These are phyloP conservation scores for Dolichoris vasculosae DNA, from an alignment of 1,140 invertebrate species.

Conservation along the genomic window DNA sequence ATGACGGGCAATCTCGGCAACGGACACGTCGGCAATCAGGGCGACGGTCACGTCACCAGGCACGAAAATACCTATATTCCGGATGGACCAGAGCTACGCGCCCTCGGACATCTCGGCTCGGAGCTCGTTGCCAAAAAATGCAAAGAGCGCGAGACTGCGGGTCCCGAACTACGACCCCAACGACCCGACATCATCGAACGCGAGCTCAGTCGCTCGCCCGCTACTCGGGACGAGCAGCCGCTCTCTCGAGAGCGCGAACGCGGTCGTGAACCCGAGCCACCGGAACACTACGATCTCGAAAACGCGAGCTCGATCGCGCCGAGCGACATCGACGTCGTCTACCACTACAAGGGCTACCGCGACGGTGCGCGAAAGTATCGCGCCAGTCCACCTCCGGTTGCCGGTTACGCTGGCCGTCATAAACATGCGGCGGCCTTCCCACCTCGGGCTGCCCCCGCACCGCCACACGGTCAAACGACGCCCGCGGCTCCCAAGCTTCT, in stretches of 20 bases:
- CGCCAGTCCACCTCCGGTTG: conserved; percentile 83
- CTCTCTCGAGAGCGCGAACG: conserved; percentile 81
- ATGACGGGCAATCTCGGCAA: conserved; percentile 65
- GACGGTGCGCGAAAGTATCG: conserved; percentile 91
- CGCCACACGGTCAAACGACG: conserved; percentile 77
- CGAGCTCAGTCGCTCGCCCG: conserved; percentile 87
- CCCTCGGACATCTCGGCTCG: conserved; percentile 83
- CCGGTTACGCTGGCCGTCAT: conserved; percentile 79
- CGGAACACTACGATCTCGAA: conserved; percentile 97
- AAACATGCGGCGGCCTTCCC: conserved; percentile 83
- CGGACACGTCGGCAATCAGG: conserved; percentile 56
- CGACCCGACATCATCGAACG: conserved; percentile 94
- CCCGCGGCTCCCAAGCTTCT: conserved; percentile 80
- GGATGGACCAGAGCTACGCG: conserved; percentile 72
- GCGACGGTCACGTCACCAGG: conserved; percentile 67
- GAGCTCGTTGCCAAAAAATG: conserved; percentile 89
- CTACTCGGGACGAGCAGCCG: conserved; percentile 84
- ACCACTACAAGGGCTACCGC: conserved; percentile 95
- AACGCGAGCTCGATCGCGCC: conserved; percentile 98
- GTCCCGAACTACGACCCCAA: conserved; percentile 80
- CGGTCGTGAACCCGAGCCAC: conserved; percentile 84
- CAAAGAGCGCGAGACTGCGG: conserved; percentile 84
- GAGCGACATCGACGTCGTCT: conserved; percentile 96
- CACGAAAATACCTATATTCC: conserved; percentile 74
- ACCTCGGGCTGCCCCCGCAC: conserved; percentile 81